Evolutionary conservation across 2,113 vertebrate species (phyloP), one percentile per base, ranked within the genome.

Genomic region (Sturnus vulgaris): DNA sequence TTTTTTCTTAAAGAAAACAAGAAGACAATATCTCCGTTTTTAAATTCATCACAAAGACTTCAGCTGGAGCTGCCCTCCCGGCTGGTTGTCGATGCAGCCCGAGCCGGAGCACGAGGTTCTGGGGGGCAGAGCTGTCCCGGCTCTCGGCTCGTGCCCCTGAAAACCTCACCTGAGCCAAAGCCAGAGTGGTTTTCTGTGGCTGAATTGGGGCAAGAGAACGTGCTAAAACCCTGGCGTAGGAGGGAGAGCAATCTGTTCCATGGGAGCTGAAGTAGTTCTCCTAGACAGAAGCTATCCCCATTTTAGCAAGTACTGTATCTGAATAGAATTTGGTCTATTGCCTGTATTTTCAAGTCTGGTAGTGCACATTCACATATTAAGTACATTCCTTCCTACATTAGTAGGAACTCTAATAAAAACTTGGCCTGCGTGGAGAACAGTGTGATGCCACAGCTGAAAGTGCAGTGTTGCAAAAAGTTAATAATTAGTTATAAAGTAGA

Each of bases 221-320:
- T 20, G 22, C 35, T 19, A 23, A 44, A 77, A 23, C 49, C 37
- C 11, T 15, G 30, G 20, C 21, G 49, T 20, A 31, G 18, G 28
- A 33, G n/a, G 21, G 35, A 25, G 39, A 12, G 16, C 19, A 4
- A 31, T 11, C 40, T 19, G 10, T 42, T 56, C 40, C 17, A 13
- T 7, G 14, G 52, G 28, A 65, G 6, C 44, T 44, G 8, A 31
- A 18, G 3, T 18, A 59, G 10, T 30, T 42, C 21, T 22, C 25
- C 15, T 16, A 30, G 68, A 8, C 7, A 10, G 46, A 57, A 53
- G 7, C 39, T 12, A 3, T 15, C 14, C 15, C 11, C 0, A 0
- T 35, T 64, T 75, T 25, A 53, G 25, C 27, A 44, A 27, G 20
- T n/a, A 8, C 13, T 47, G 0, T 14, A 25, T 40, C 37, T 23